These are phyloP conservation scores for Tichodroma muraria DNA, from an alignment of 2,113 vertebrate genomes.

Conservation along the genomic window DNA sequence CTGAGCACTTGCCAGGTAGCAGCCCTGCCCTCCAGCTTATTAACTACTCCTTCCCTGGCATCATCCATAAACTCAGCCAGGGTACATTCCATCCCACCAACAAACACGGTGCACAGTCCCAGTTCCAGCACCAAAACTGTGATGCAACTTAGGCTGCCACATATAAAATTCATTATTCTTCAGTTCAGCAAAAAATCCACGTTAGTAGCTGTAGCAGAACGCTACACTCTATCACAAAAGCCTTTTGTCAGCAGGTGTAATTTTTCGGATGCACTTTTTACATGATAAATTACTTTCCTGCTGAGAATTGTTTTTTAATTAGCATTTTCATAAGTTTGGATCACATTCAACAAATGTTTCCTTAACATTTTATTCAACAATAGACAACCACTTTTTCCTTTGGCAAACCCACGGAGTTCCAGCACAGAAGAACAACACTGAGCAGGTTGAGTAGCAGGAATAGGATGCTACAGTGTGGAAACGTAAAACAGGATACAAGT, in stretches of 20 bases:
- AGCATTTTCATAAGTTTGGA: background rate
- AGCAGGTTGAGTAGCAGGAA: background rate
- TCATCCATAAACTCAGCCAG: background rate
- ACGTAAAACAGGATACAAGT: background rate
- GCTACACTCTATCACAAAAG: background rate
- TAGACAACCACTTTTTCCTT: background rate
- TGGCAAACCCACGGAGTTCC: background rate
- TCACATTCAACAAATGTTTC: background rate
- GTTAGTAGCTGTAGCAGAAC: background rate
- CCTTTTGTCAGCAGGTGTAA: background rate
- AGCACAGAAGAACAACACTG: background rate
- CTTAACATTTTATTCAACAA: background rate
- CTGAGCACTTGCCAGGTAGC: background rate
- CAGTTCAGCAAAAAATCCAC: background rate
- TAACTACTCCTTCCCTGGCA: background rate
- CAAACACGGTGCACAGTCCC: background rate
- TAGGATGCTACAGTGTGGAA: background rate
- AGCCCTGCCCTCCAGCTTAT: background rate
- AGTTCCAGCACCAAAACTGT: background rate
- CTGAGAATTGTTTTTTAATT: background rate
- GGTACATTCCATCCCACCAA: background rate
- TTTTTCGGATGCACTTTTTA: background rate
- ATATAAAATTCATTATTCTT: background rate
- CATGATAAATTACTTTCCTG: background rate
- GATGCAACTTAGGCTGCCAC: background rate